A percentile compares a stretch with the other conserved stretches of the same genome.
phyloP scores from a whole-genome alignment of 2,888 invertebrate genomes.

The Cephus pulcher region DNA sequence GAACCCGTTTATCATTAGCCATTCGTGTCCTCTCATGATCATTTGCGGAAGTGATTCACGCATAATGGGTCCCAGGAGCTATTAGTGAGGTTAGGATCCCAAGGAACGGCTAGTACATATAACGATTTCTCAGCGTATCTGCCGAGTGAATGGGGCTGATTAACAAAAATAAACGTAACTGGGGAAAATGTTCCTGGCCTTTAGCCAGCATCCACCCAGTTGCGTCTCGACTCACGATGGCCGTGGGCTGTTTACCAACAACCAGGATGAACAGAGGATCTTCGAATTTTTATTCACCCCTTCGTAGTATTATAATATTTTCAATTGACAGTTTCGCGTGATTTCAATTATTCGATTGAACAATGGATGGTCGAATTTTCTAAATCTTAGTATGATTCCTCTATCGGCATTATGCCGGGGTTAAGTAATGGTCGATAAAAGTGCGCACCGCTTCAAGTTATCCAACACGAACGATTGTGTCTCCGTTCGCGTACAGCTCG shows the following conservation, averaged over 20 bases:
- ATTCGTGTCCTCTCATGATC: background rate
- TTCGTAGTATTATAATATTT: background rate
- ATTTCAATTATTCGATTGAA: background rate
- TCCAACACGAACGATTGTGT: background rate
- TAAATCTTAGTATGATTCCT: background rate
- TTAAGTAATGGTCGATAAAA: background rate
- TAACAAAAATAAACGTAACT: slow-evolving; percentile 22
- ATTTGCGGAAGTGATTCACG: background rate
- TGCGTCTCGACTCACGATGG: background rate
- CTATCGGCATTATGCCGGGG: background rate
- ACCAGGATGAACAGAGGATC: background rate
- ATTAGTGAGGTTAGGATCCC: background rate
- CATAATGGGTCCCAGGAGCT: background rate
- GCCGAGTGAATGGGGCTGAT: slow-evolving; percentile 2
- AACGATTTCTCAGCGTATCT: background rate
- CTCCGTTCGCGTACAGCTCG: background rate
- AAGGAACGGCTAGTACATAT: background rate
- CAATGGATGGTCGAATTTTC: background rate
- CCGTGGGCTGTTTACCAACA: background rate
- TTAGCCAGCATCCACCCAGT: slow-evolving; percentile 7
- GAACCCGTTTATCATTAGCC: background rate
- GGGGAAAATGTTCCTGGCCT: slow-evolving; percentile 17
- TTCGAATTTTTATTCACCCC: background rate
- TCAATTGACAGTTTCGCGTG: background rate
- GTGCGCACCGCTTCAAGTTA: background rate